Conservation (phyloP, 2,888 invertebrate species). For the Brachycybe producta region DNA sequence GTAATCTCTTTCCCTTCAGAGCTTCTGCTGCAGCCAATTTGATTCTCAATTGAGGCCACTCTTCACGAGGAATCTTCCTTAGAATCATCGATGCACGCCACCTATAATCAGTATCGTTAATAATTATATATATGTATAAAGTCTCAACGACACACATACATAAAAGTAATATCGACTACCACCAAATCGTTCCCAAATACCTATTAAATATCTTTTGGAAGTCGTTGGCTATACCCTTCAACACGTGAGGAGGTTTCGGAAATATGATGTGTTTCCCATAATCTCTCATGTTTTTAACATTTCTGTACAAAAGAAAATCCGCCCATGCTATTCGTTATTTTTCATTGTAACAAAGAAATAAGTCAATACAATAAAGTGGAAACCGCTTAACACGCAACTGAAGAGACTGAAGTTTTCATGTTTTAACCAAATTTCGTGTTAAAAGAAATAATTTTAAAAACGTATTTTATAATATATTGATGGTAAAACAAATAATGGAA, state of each 20-base stretch:
- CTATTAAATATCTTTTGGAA: slow-evolving; percentile 26
- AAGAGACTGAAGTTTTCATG: too few relatives aligned
- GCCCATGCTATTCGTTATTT: too few relatives aligned
- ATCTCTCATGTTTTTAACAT: slow-evolving; percentile 52
- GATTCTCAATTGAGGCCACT: slow-evolving; percentile 75
- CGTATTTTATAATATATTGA: too few relatives aligned
- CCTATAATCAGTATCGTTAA: slow-evolving; percentile 14
- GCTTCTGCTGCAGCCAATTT: slow-evolving; percentile 64
- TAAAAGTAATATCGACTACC: too few relatives aligned
- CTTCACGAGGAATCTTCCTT: slow-evolving; percentile 59
- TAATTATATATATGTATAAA: not conserved
- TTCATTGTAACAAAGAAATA: too few relatives aligned
- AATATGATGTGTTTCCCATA: slow-evolving; percentile 65
- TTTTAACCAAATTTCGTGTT: too few relatives aligned
- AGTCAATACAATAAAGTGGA: too few relatives aligned
- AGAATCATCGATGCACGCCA: slow-evolving; percentile 84
- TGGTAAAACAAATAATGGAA: too few relatives aligned
- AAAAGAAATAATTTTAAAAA: too few relatives aligned
- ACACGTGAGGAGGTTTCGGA: slow-evolving; percentile 63
- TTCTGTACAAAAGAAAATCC: too few relatives aligned
- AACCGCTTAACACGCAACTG: too few relatives aligned
- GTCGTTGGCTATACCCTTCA: slow-evolving; percentile 44
- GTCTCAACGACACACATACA: not conserved
- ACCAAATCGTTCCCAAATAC: too few relatives aligned
- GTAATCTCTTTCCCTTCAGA: slow-evolving; percentile 48